A percentile compares a stretch with the other conserved stretches of the same genome.
Conservation (phyloP, 1,140 invertebrate genomes). For the Bilobella aurantiaca region DNA sequence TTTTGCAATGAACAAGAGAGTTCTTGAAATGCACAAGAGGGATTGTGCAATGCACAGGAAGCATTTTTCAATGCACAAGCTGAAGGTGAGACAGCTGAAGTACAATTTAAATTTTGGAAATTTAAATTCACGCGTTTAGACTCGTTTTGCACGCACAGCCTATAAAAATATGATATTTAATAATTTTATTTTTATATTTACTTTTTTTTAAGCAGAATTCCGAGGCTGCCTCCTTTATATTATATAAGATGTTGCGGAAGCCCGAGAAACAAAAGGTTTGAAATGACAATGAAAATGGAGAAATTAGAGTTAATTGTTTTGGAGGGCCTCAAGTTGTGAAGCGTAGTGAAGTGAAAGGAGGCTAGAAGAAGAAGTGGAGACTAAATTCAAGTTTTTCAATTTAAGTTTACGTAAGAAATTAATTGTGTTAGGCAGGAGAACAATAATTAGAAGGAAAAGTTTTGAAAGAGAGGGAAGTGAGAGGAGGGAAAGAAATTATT, state of each 20-base stretch:
- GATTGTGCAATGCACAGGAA: too few relatives aligned
- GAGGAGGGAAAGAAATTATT: background rate
- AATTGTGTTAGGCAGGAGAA: background rate
- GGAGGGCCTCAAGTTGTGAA: background rate
- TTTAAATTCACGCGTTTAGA: too few relatives aligned
- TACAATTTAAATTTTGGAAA: too few relatives aligned
- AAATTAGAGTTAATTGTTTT: slow-evolving; percentile 3
- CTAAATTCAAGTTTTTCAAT: slow-evolving; percentile 6
- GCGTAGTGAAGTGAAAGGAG: background rate
- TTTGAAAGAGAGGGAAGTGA: background rate
- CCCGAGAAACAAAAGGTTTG: background rate
- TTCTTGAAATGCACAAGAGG: too few relatives aligned
- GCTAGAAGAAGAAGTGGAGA: background rate
- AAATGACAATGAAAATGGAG: background rate
- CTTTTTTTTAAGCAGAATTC: too few relatives aligned
- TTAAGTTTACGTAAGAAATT: slow-evolving; percentile 9
- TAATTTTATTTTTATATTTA: too few relatives aligned
- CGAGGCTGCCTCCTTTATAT: background rate
- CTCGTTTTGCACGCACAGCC: too few relatives aligned
- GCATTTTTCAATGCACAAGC: too few relatives aligned
- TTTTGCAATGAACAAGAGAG: too few relatives aligned
- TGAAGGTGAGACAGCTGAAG: too few relatives aligned
- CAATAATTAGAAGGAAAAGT: slow-evolving; percentile 9
- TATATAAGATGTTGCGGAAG: background rate
- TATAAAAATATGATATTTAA: too few relatives aligned